A percentile compares a stretch with the other conserved stretches of the same genome.
phyloP scores from a whole-genome alignment of 2,113 vertebrate genomes.

The Lamprotornis superbus region DNA sequence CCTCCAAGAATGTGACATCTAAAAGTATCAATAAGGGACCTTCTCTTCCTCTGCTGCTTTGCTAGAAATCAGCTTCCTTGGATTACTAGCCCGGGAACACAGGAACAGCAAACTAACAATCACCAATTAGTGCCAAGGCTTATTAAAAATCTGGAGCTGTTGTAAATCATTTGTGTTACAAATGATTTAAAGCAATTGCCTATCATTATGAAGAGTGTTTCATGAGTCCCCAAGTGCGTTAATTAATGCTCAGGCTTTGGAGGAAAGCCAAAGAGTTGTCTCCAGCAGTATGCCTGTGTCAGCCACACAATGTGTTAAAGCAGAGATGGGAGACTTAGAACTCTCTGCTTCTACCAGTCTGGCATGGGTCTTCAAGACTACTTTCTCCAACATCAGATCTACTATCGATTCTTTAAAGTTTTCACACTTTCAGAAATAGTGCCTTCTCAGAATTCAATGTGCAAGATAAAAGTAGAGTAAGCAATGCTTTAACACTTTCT shows the following conservation, averaged over 20 bases:
- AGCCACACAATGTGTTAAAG: neutral
- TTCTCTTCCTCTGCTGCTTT: neutral
- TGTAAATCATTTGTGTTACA: slow-evolving; percentile 35
- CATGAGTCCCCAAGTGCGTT: slow-evolving; percentile 2
- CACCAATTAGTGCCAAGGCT: slow-evolving; percentile 11
- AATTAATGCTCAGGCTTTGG: slow-evolving; percentile 54
- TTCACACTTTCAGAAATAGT: neutral
- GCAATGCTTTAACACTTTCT: neutral
- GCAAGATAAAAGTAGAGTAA: neutral
- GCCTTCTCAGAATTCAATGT: neutral
- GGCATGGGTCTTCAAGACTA: neutral
- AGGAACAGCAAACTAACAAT: neutral
- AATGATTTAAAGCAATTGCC: slow-evolving; percentile 52
- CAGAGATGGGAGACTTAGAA: neutral
- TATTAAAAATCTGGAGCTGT: slow-evolving; percentile 33
- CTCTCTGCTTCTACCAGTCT: neutral
- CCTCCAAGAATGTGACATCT: neutral
- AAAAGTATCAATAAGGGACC: neutral
- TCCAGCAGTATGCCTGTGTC: slow-evolving; percentile 1
- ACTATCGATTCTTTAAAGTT: neutral
- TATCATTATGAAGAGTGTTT: slow-evolving; percentile 46
- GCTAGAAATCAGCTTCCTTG: neutral
- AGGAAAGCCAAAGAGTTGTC: slow-evolving; percentile 26
- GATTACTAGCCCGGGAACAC: neutral
- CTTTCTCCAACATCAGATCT: neutral